Conservation (phyloP, 1,140 invertebrate genomes). For the Diploscapter pachys region DNA sequence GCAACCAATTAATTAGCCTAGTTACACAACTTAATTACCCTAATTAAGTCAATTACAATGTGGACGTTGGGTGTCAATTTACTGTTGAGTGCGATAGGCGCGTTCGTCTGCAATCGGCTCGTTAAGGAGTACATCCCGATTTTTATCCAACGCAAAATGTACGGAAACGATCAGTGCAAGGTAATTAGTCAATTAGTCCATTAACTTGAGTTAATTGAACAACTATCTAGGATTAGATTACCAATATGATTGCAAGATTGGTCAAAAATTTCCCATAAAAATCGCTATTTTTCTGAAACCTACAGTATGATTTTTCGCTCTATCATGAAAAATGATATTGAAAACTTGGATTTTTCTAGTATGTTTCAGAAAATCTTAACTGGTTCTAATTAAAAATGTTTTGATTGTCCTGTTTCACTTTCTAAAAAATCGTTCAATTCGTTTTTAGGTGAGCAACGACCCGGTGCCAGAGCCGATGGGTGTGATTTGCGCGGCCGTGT, state of each 20-base stretch:
- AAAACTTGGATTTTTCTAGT: no score
- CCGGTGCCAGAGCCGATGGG: constrained; percentile 85
- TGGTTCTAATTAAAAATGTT: background rate
- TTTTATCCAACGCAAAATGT: constrained; percentile 49
- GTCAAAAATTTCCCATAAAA: background rate
- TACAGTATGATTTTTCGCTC: no score
- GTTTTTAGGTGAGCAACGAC: constrained; percentile 39
- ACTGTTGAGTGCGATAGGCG: constrained; percentile 42
- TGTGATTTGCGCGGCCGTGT: constrained; percentile 87
- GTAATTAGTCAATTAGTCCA: constrained; percentile 33
- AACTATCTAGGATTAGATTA: no score
- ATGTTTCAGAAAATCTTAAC: no score
- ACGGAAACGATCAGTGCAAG: constrained; percentile 53
- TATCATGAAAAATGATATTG: background rate
- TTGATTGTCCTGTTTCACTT: background rate
- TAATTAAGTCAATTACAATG: no score
- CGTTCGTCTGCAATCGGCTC: constrained; percentile 37
- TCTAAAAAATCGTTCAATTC: background rate
- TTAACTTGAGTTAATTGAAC: background rate
- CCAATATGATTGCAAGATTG: background rate
- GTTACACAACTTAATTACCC: no score
- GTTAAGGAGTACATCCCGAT: constrained; percentile 55
- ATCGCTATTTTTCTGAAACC: no score
- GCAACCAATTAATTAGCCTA: no score
- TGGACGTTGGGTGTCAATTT: no score